Evolutionary conservation across 2,888 invertebrate genomes (phyloP), one percentile per base, ranked within the genome.

Genomic region (Melinopterus prodromus): DNA sequence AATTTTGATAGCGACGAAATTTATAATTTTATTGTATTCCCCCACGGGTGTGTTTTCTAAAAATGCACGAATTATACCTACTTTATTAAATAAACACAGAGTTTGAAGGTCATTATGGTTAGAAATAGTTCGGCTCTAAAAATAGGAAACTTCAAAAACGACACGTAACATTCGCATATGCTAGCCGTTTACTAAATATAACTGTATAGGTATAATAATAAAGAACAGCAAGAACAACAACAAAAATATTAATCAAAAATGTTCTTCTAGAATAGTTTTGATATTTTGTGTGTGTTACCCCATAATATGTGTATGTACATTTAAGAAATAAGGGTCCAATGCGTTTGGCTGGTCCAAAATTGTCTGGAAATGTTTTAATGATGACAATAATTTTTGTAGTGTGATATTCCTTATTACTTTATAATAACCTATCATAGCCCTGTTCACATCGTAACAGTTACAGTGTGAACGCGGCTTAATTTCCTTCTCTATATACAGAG

Each of bases 271-370:
- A 53, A 53, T 12, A 53, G 12, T 74, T 74, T 74, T 74, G 74
- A 74, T 53, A 53, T 53, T 53, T 53, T 53, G 53, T 12, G 53
- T 53, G 53, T 53, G 12, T 7, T 2, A 53, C 26, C n/a, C 36
- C 14, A 2, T 26, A 2, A 74, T 36, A 74, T 16, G 2, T 15
- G 26, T 74, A 74, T 37, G 26, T 71, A 16, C 16, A 16, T 16
- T 14, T 74, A 16, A 69, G 70, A 26, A 26, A 78, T 37, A 72
- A 80, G 82, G 81, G 81, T 82, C 82, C 82, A 82, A 81, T 80
- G 76, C 80, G 71, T 84, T 84, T 83, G 83, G 83, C 83, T 83
- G 83, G 83, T 84, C 83, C 83, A 84, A 84, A 84, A 80, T 9
- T 53, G 53, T 53, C 53, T 53, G 53, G 53, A 7, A 53, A 53